Percentiles rank a stretch among this genome's conserved stretches.
Evolutionary conservation across 2,888 invertebrate species (phyloP).

Genomic region (Eudemis profundana): DNA sequence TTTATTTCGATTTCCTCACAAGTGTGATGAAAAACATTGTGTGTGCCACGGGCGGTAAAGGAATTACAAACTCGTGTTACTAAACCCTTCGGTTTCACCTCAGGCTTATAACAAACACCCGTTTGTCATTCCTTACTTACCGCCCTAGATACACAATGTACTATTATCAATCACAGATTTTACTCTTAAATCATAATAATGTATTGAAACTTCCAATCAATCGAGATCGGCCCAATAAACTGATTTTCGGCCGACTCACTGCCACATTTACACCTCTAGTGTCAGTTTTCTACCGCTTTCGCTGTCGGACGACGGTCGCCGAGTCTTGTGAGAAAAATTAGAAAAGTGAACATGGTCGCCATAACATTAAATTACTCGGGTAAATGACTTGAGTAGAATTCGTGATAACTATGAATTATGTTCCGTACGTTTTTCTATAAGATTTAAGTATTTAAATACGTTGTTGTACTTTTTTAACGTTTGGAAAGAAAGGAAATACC

Average conservation of each 20-base stretch:
- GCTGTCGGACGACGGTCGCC: conserved; percentile 1
- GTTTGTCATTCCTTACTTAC: no score
- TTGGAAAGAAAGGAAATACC: no score
- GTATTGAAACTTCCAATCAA: background rate
- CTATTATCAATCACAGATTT: background rate
- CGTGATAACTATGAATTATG: background rate
- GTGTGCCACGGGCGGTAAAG: no score
- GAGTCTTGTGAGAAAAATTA: conserved; percentile 24
- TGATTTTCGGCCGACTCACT: conserved; percentile 29
- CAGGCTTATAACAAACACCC: no score
- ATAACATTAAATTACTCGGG: background rate
- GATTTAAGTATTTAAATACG: background rate
- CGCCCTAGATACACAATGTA: no score
- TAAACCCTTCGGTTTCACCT: no score
- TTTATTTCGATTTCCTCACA: no score
- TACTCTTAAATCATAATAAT: background rate
- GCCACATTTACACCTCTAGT: conserved; percentile 40
- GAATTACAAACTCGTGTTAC: no score
- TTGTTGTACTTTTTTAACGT: no score
- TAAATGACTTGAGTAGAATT: no score
- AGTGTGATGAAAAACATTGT: no score
- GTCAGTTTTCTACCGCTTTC: conserved; percentile 43
- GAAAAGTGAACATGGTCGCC: conserved; percentile 21
- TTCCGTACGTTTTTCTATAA: background rate
- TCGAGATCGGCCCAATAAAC: background rate